These are phyloP conservation scores for Pitta sordida DNA, from an alignment of 2,113 vertebrate species.

Conservation along the genomic window DNA sequence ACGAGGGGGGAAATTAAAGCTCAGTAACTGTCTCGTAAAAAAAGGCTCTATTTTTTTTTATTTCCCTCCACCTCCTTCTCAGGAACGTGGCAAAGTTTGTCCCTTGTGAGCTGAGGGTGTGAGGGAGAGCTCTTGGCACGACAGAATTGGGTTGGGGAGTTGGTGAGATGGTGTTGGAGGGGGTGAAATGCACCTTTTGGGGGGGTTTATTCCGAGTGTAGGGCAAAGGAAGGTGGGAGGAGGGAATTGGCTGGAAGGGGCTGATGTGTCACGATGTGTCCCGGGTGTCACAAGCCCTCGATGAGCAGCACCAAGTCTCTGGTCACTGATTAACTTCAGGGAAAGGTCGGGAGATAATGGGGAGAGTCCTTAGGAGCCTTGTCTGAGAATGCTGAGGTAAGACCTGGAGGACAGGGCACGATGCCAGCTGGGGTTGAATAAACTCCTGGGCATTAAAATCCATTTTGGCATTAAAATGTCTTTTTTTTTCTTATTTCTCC, in stretches of 20 bases:
- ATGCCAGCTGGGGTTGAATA: background rate
- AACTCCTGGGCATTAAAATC: background rate
- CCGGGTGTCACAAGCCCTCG: background rate
- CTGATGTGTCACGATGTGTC: too few relatives aligned
- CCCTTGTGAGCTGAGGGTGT: background rate
- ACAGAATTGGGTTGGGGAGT: background rate
- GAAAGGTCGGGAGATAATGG: background rate
- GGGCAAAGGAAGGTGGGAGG: background rate
- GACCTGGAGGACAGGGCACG: background rate
- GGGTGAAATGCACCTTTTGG: background rate
- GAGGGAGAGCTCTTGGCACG: background rate
- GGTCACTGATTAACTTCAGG: background rate
- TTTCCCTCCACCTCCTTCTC: background rate
- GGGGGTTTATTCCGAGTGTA: rapidly evolving
- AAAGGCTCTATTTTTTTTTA: too few relatives aligned
- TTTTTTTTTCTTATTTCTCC: background rate
- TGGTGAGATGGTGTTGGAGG: background rate
- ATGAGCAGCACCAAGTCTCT: background rate
- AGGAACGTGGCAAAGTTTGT: background rate
- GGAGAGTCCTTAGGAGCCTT: background rate
- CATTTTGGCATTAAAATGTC: too few relatives aligned
- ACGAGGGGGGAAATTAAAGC: background rate
- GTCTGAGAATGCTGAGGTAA: background rate
- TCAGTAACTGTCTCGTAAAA: conserved; percentile 11
- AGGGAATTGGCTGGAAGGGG: background rate